These are phyloP conservation scores for Lynx canadensis DNA, from an alignment of 2,113 vertebrate genomes.

Conservation along the genomic window DNA sequence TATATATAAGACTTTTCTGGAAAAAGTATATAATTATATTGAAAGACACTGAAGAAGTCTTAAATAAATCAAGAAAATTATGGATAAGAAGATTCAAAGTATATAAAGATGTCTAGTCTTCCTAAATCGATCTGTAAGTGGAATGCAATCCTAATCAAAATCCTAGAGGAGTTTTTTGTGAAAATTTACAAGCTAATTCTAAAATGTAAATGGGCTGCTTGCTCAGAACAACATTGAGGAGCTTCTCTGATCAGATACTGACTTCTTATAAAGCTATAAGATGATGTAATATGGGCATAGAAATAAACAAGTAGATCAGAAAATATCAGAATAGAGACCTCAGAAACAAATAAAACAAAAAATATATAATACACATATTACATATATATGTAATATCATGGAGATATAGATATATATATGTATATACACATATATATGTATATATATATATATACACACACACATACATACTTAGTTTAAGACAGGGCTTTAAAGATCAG, in stretches of 20 bases:
- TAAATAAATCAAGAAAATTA: not conserved
- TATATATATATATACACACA: accelerated
- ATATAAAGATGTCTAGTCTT: conserved; percentile 3
- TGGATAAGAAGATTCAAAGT: not conserved
- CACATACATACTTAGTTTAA: not conserved
- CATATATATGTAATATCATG: not conserved
- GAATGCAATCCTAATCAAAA: not conserved
- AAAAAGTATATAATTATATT: not conserved
- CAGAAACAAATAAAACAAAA: not conserved
- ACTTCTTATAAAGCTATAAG: not conserved
- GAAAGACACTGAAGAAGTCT: not conserved
- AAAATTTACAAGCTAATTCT: not conserved
- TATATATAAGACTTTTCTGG: not conserved
- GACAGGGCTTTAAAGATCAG: not conserved
- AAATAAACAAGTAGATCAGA: not conserved
- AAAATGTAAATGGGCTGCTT: not conserved
- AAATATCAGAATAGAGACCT: not conserved
- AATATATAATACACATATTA: not conserved
- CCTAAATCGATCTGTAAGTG: conserved; percentile 6
- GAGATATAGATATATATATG: too few species aligned
- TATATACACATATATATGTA: too few species aligned
- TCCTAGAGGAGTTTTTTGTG: not conserved
- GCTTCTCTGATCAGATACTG: not conserved
- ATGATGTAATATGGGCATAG: not conserved
- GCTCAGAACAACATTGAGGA: not conserved